Percentiles rank a stretch among this genome's conserved stretches.
Evolutionary conservation across 1,140 invertebrate species (phyloP).

Genomic region (Ooceraea biroi): DNA sequence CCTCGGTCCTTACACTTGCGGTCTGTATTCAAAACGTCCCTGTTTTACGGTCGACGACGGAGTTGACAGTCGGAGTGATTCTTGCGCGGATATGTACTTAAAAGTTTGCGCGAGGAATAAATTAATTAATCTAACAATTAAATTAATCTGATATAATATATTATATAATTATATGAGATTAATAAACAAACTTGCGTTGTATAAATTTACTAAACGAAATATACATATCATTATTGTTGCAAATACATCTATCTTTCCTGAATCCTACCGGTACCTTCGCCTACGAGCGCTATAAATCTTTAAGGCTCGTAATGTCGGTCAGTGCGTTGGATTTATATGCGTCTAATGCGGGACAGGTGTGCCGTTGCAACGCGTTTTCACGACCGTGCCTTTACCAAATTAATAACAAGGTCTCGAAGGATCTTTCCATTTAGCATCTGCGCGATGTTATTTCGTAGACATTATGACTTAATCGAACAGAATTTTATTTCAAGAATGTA

Average conservation of each 20-base stretch:
- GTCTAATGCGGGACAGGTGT: constrained; percentile 66
- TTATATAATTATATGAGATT: no score
- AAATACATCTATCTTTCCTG: neutral
- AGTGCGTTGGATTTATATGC: constrained; percentile 62
- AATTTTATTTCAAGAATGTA: constrained; percentile 55
- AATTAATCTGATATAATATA: no score
- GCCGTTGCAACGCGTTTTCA: neutral
- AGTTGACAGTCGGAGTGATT: constrained; percentile 36
- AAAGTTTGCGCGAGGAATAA: no score
- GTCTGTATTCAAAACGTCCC: constrained; percentile 42
- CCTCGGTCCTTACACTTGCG: neutral
- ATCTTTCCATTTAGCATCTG: constrained; percentile 47
- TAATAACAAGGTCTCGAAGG: constrained; percentile 65
- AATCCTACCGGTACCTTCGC: constrained; percentile 26
- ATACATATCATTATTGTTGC: no score
- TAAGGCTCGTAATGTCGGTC: neutral
- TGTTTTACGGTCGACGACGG: constrained; percentile 34
- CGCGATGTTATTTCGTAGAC: constrained; percentile 51
- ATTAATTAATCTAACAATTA: no score
- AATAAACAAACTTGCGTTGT: no score
- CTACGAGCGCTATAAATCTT: constrained; percentile 4
- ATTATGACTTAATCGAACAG: constrained; percentile 71
- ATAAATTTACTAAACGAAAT: no score
- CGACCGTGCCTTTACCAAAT: constrained; percentile 13
- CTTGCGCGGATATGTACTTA: constrained; percentile 9